Evolutionary conservation across 2,888 invertebrate genomes (phyloP).

Genomic region (Smittia sp.): DNA sequence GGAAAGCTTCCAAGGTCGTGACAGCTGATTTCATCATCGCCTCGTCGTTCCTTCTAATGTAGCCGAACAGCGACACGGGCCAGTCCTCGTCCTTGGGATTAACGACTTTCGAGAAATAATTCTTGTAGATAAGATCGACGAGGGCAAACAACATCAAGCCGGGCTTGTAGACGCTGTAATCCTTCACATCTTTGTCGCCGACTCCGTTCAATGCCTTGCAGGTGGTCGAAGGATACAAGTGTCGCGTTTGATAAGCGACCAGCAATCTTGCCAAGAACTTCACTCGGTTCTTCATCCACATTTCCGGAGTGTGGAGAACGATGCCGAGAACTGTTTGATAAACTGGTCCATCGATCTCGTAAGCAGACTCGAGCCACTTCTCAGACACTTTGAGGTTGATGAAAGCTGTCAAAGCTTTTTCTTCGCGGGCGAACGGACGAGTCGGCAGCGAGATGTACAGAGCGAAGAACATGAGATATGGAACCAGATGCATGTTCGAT

Average conservation of each 20-base stretch:
- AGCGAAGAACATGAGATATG: constrained; percentile 90
- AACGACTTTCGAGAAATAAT: constrained; percentile 80
- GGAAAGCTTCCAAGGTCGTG: constrained; percentile 73
- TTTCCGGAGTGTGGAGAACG: constrained; percentile 71
- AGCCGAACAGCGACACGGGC: constrained; percentile 86
- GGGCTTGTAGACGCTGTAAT: constrained; percentile 80
- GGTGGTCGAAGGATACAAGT: constrained; percentile 59
- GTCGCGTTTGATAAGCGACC: constrained; percentile 74
- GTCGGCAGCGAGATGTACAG: constrained; percentile 91
- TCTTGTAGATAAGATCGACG: constrained; percentile 77
- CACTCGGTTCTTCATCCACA: constrained; percentile 72
- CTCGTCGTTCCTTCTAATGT: constrained; percentile 92
- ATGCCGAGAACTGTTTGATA: constrained; percentile 81
- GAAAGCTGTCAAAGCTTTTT: constrained; percentile 70
- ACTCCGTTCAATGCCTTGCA: constrained; percentile 55
- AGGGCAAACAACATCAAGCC: constrained; percentile 82
- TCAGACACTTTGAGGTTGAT: constrained; percentile 63
- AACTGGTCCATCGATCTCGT: constrained; percentile 89
- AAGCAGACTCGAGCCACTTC: constrained; percentile 75
- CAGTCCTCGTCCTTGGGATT: constrained; percentile 79
- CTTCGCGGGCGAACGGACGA: constrained; percentile 73
- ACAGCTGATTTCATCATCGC: constrained; percentile 84
- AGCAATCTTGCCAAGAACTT: constrained; percentile 74
- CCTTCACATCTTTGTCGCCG: constrained; percentile 58
- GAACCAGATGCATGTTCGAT: constrained; percentile 95